Conservation (phyloP, 30 jellyfish, hydroid and myxozoan genomes). For the Aurelia sp. region DNA sequence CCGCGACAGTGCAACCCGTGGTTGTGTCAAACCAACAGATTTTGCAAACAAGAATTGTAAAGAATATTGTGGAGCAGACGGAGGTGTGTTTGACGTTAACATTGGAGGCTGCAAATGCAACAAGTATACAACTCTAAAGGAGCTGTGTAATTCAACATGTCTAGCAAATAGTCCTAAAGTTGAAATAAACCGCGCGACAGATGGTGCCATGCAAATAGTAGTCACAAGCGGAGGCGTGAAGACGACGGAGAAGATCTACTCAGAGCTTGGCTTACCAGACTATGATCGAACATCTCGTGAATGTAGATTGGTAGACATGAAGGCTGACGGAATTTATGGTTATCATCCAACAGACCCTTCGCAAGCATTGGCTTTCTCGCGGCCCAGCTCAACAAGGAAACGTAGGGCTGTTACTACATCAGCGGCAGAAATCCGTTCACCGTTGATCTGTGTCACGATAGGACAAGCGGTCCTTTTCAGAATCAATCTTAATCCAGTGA, state of each 20-base stretch:
- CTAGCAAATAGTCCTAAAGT: slow-evolving; percentile 38
- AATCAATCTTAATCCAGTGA: slow-evolving; percentile 58
- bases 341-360: slow-evolving; percentile 35
- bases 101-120: slow-evolving; percentile 87
- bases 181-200: slow-evolving; percentile 39
- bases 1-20: slow-evolving; percentile 78
- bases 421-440: slow-evolving; percentile 82
- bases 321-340: slow-evolving; percentile 82
- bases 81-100: slow-evolving; percentile 74
- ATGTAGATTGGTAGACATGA: slow-evolving; percentile 40
- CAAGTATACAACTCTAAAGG: slow-evolving; percentile 37
- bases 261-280: slow-evolving; percentile 87
- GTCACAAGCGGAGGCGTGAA: neutral
- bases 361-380: slow-evolving; percentile 22
- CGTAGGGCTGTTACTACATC: slow-evolving; percentile 72
- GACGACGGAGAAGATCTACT: slow-evolving; percentile 7
- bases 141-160: slow-evolving; percentile 87
- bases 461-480: slow-evolving; percentile 87
- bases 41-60: slow-evolving; percentile 39
- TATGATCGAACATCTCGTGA: slow-evolving; percentile 70
- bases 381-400: slow-evolving; percentile 31
- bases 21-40: slow-evolving; percentile 67
- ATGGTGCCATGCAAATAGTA: slow-evolving; percentile 51
- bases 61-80: slow-evolving; percentile 78
- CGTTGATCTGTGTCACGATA: slow-evolving; percentile 78